Evolutionary conservation across 2,888 invertebrate species (phyloP).

Genomic region (Ectemnius cavifrons): DNA sequence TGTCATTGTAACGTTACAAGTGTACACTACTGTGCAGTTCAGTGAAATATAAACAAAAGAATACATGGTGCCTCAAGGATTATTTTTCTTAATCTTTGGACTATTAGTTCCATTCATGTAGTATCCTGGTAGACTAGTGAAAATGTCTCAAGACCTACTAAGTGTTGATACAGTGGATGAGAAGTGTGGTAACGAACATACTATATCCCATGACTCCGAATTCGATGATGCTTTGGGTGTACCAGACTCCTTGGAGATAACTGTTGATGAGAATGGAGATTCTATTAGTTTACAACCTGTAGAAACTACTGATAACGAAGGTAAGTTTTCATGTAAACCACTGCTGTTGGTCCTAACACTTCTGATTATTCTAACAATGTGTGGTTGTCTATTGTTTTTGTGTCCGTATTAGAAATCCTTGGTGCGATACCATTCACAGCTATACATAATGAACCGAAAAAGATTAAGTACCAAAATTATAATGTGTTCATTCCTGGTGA

Average conservation of each 20-base stretch:
- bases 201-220: slow-evolving; percentile 82
- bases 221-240: slow-evolving; percentile 89
- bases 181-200: slow-evolving; percentile 36
- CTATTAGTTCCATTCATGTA: slow-evolving; percentile 13
- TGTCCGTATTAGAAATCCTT: slow-evolving; percentile 42
- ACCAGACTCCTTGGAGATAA: slow-evolving; percentile 86
- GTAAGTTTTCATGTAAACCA: slow-evolving; percentile 31
- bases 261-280: slow-evolving; percentile 66
- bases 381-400: slow-evolving; percentile 26
- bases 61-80: neutral
- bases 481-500: slow-evolving; percentile 90
- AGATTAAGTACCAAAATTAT: slow-evolving; percentile 86
- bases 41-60: neutral
- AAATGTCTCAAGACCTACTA: slow-evolving; percentile 27
- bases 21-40: neutral
- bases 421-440: slow-evolving; percentile 82
- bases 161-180: slow-evolving; percentile 23
- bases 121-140: neutral
- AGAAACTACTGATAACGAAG: slow-evolving; percentile 67
- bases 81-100: slow-evolving; percentile 23
- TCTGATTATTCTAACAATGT: slow-evolving; percentile 18
- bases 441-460: slow-evolving; percentile 84
- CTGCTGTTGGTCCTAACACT: neutral
- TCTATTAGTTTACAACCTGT: slow-evolving; percentile 71
- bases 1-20: too few relatives aligned